Base-by-base conservation (phyloP, 2,888 invertebrate genomes). In the Coleophora flavipennella region DNA sequence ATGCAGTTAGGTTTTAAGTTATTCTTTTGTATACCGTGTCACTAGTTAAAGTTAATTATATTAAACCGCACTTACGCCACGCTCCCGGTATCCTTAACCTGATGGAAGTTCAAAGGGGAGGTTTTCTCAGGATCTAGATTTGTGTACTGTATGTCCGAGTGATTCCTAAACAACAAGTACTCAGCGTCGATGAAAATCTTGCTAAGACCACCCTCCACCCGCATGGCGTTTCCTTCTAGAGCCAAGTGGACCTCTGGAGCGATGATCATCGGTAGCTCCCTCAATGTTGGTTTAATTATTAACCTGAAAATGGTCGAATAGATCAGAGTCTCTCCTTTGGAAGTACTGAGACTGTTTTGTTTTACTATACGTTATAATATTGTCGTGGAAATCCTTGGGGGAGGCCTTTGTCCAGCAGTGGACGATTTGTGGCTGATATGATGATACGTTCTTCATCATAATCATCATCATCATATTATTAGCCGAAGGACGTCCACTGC, bases 71-170 rank as follows among this genome's bases (percentile, higher is more conserved):
- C 81, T 71, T 56, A 81, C 80, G 67, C 59, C 9, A 71, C 31
- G 25, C 59, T 42, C 1, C 77, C 81, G 1, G 1, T 11, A 20
- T 43, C 49, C 9, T 52, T 48, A 3, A 77, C 74, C 49, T 68
- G 62, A 28, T 67, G 56, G 27, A 62, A 66, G 12, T 55, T 53
- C 48, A 80, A 80, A 1, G 79, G 80, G 0, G 79, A 77, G 3
- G 36, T 47, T 11, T 67, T 37, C 37, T 53, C 35, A 0, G 39
- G 35, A 0, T 43, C 32, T 0, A 54, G 42, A 27, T 51, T 55
- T 2, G 66, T 44, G 0, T 13, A 10, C 4, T 12, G 8, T 32
- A 74, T 42, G 3, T 58, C 55, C 0, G 67, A 56, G 1, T 50
- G 44, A 37, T 79, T 77, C 25, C 78, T 62, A 40, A 68, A 50